Percentiles rank a stretch among this genome's conserved stretches.
Evolutionary conservation across 1,140 invertebrate genomes (phyloP).

Genomic region (Drosophila sulfurigaster): DNA sequence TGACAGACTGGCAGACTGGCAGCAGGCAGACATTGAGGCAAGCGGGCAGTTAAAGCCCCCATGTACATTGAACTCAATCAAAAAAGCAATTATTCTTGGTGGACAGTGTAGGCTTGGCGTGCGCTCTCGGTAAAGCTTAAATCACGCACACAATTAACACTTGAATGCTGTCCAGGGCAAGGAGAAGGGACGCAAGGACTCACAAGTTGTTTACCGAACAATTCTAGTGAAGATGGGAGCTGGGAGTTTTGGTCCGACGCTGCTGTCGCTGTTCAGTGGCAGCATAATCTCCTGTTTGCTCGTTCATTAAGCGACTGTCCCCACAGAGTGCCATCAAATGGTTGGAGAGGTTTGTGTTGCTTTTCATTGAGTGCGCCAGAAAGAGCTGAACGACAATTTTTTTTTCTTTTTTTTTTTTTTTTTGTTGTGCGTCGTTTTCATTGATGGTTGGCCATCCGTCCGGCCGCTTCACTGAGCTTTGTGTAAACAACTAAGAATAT

Average conservation of each 20-base stretch:
- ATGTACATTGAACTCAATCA: constrained; percentile 74
- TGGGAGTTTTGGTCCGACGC: constrained; percentile 17
- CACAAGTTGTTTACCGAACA: constrained; percentile 71
- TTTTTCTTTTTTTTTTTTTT: constrained; percentile 7
- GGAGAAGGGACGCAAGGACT: constrained; percentile 29
- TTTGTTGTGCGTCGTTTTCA: constrained; percentile 7
- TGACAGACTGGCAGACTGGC: constrained; percentile 10
- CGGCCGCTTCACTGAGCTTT: constrained; percentile 59
- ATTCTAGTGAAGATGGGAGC: constrained; percentile 28
- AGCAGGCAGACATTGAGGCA: neutral
- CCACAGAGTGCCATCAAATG: constrained; percentile 25
- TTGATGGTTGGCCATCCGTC: constrained; percentile 23
- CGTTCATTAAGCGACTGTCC: constrained; percentile 69
- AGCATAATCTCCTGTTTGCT: constrained; percentile 73
- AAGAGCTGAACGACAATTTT: constrained; percentile 51
- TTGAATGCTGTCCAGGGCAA: constrained; percentile 40
- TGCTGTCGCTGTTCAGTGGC: constrained; percentile 49
- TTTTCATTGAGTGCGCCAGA: constrained; percentile 54
- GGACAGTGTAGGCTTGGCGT: constrained; percentile 29
- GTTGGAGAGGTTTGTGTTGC: constrained; percentile 55
- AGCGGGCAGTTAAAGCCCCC: constrained; percentile 36
- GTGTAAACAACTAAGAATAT: constrained; percentile 78
- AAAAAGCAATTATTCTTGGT: constrained; percentile 78
- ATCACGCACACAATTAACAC: constrained; percentile 83
- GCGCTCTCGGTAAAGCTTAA: constrained; percentile 58